Conservation (phyloP, 2,113 vertebrate species). For the Aldabrachelys gigantea region DNA sequence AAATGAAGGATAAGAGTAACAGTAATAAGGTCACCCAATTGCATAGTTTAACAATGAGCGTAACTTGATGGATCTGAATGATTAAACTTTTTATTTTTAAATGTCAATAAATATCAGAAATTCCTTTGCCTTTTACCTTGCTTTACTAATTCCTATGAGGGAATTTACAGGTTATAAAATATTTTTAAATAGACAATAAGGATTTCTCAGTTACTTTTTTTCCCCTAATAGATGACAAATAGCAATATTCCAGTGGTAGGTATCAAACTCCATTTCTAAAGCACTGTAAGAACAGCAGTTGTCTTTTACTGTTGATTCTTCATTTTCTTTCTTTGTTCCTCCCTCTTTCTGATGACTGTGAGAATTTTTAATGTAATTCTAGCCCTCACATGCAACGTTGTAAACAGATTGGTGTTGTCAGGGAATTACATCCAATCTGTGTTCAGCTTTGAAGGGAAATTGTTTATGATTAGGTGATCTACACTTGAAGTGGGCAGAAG, state of each 20-base stretch:
- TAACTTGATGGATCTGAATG: slow-evolving; percentile 13
- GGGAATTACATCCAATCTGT: slow-evolving; percentile 73
- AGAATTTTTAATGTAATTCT: slow-evolving; percentile 62
- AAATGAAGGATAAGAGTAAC: background rate
- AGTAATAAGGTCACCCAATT: background rate
- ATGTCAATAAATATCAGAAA: slow-evolving; percentile 27
- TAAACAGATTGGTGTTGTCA: slow-evolving; percentile 75
- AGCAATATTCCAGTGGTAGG: background rate
- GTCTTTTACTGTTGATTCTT: slow-evolving; percentile 16
- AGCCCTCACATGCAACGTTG: slow-evolving; percentile 49
- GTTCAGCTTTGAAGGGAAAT: slow-evolving; percentile 74
- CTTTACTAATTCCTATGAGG: background rate
- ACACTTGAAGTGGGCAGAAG: slow-evolving; percentile 71
- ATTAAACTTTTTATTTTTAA: background rate
- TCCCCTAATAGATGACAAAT: background rate
- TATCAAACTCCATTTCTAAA: background rate
- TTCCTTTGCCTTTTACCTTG: background rate
- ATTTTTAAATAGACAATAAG: background rate
- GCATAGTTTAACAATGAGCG: background rate
- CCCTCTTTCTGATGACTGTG: slow-evolving; percentile 37
- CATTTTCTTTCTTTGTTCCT: slow-evolving; percentile 30
- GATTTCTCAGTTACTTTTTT: background rate
- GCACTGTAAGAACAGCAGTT: background rate
- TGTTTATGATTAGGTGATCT: slow-evolving; percentile 79
- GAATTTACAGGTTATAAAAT: background rate